Evolutionary conservation across 2,797 vertebrate species (phyloP).

Genomic region (Anniella stebbinsi): DNA sequence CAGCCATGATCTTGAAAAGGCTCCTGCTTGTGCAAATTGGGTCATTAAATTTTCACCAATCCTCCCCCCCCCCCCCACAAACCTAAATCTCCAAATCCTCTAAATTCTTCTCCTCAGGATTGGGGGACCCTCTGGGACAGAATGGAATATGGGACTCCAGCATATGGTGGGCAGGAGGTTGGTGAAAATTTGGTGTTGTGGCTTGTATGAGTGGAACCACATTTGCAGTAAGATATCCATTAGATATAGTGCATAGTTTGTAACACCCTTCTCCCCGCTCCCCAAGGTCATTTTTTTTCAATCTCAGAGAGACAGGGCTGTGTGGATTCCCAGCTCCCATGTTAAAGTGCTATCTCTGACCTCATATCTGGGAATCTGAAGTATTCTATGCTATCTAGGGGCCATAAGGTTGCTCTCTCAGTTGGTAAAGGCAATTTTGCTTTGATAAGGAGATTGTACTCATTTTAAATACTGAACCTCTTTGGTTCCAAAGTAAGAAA

Average conservation of each 20-base stretch:
- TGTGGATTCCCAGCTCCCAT: too few species aligned
- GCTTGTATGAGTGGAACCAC: not conserved
- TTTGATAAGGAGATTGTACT: slow-evolving; percentile 67
- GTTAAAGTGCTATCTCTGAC: too few species aligned
- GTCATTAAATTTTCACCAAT: not conserved
- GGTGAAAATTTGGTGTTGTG: not conserved
- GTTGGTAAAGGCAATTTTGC: slow-evolving; percentile 69
- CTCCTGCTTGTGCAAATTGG: not conserved
- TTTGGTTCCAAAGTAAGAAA: slow-evolving; percentile 68
- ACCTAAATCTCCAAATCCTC: too few species aligned
- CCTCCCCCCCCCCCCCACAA: too few species aligned
- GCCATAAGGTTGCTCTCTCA: too few species aligned
- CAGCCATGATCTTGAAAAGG: not conserved
- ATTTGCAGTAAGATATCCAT: not conserved
- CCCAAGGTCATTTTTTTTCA: too few species aligned
- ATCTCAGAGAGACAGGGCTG: too few species aligned
- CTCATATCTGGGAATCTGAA: too few species aligned
- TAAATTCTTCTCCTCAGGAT: not conserved
- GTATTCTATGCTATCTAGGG: too few species aligned
- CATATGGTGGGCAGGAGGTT: not conserved
- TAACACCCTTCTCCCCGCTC: too few species aligned
- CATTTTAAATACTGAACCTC: slow-evolving; percentile 62
- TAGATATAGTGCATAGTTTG: too few species aligned
- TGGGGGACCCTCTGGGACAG: not conserved
- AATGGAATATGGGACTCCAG: not conserved